phyloP scores from a whole-genome alignment of 2,797 vertebrate species.

The Aphelocoma californica region DNA sequence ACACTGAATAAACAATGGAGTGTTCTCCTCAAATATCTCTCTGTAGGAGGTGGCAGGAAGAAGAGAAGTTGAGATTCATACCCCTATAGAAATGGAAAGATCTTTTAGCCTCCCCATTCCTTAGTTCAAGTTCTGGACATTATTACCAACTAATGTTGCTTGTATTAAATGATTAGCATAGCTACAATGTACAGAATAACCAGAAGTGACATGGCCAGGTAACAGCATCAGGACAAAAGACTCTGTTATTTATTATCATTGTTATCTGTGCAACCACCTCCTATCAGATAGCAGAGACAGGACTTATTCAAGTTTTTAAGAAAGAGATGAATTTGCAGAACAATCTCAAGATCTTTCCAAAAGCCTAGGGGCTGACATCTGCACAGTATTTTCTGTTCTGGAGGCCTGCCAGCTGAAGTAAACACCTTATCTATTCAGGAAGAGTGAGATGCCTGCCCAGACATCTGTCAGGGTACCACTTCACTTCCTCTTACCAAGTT shows the following conservation, averaged over 20 bases:
- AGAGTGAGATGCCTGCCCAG: not conserved
- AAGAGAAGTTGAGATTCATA: not conserved
- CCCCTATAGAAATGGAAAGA: not conserved
- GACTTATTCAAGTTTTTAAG: not conserved
- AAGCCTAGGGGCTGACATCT: conserved; percentile 28
- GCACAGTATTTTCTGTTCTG: not conserved
- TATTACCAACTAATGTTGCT: not conserved
- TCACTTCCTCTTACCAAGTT: not conserved
- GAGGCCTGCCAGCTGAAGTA: not conserved
- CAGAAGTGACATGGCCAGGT: not conserved
- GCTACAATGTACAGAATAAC: not conserved
- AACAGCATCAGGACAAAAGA: not conserved
- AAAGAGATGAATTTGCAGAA: not conserved
- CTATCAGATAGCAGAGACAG: not conserved
- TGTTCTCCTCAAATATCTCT: not conserved
- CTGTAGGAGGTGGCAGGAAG: not conserved
- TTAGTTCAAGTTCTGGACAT: not conserved
- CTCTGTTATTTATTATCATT: not conserved
- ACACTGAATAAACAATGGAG: not conserved
- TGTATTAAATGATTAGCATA: not conserved
- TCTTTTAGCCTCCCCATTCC: not conserved
- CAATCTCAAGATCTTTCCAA: not conserved
- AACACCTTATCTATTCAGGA: not conserved
- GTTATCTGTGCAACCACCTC: not conserved
- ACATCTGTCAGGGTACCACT: not conserved